A percentile compares a stretch with the other conserved stretches of the same genome.
These are phyloP conservation scores for Cisticola juncidis DNA, from an alignment of 2,113 vertebrate species.

Conservation along the genomic window DNA sequence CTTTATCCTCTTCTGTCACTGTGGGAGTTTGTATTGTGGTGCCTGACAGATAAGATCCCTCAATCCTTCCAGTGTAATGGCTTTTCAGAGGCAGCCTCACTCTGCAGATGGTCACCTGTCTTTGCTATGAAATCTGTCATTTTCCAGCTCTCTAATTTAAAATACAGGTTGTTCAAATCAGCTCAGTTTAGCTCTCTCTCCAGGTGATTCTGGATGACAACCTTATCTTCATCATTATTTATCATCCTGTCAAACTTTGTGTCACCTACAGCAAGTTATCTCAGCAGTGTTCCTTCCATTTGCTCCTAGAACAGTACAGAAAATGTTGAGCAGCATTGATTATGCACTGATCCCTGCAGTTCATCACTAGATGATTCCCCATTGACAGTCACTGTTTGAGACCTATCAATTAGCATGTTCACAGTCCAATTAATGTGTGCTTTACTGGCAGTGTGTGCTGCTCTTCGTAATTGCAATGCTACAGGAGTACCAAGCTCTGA, in stretches of 20 bases:
- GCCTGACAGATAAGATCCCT: neutral
- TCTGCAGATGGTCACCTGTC: neutral
- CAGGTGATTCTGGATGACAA: neutral
- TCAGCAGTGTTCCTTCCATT: neutral
- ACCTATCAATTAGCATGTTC: neutral
- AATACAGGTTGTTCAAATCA: neutral
- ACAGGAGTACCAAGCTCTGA: neutral
- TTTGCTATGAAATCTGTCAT: neutral
- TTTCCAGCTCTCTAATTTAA: neutral
- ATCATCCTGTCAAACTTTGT: neutral
- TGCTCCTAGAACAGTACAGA: neutral
- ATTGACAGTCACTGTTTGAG: neutral
- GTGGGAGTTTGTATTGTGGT: neutral
- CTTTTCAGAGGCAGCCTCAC: neutral
- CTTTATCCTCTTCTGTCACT: neutral
- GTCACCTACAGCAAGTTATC: neutral
- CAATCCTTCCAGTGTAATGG: neutral
- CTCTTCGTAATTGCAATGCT: neutral
- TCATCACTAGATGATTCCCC: neutral
- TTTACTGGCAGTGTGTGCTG: neutral
- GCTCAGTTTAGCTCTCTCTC: neutral
- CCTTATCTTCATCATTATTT: slow-evolving; percentile 3
- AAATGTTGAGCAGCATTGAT: neutral
- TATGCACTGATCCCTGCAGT: neutral
- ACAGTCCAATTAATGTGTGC: neutral